phyloP scores from a whole-genome alignment of 2,797 vertebrate genomes.

The Bucorvus abyssinicus region DNA sequence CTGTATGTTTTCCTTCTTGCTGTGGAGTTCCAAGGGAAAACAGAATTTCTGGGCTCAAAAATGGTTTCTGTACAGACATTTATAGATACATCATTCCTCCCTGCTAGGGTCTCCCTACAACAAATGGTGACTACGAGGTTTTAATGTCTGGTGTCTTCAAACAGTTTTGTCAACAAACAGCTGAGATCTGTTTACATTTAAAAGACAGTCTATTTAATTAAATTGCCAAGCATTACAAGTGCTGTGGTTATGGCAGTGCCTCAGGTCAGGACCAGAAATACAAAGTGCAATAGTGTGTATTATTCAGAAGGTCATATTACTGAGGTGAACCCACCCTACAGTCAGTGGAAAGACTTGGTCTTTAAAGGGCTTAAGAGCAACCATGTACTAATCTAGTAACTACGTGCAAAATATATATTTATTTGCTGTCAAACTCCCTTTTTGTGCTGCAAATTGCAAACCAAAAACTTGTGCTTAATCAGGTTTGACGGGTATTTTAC shows the following conservation, averaged over 20 bases:
- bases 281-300: background rate
- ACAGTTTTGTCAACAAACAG: constrained; percentile 1
- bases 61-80: background rate
- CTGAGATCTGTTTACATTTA: constrained; percentile 21
- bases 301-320: background rate
- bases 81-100: background rate
- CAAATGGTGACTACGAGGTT: background rate
- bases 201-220: background rate
- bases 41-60: background rate
- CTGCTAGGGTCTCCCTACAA: background rate
- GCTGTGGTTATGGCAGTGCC: background rate
- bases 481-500: background rate
- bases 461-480: background rate
- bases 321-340: background rate
- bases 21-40: background rate
- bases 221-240: background rate
- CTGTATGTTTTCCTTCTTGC: background rate
- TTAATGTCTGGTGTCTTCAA: background rate
- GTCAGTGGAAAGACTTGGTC: background rate
- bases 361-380: background rate
- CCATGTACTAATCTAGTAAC: background rate
- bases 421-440: background rate
- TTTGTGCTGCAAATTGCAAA: background rate
- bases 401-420: background rate
- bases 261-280: background rate